Evolutionary conservation across 2,797 vertebrate species (phyloP).

Genomic region (Pseudochromis fuscus): DNA sequence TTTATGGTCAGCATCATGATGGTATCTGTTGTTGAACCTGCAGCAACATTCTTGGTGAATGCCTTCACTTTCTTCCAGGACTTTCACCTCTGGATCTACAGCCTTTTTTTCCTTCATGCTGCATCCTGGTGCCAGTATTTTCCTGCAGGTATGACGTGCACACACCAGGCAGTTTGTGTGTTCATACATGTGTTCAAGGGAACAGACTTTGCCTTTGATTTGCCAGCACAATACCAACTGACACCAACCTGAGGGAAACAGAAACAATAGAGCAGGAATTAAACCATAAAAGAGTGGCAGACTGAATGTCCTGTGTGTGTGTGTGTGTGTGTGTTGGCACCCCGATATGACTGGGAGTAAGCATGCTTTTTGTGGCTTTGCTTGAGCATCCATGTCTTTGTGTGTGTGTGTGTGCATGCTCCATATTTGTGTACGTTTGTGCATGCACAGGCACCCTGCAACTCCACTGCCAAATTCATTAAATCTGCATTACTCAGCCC

Average conservation of each 20-base stretch:
- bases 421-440: slow-evolving; percentile 22
- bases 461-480: slow-evolving; percentile 72
- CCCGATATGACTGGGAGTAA: slow-evolving; percentile 35
- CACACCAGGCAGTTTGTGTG: no score
- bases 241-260: slow-evolving; percentile 11
- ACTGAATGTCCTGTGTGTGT: slow-evolving; percentile 30
- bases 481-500: slow-evolving; percentile 73
- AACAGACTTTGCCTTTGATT: slow-evolving; percentile 10
- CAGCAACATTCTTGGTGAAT: no score
- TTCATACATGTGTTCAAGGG: slow-evolving; percentile 18
- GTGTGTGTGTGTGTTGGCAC: slow-evolving; percentile 31
- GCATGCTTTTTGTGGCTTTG: slow-evolving; percentile 29
- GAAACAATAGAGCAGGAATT: slow-evolving; percentile 22
- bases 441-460: slow-evolving; percentile 27
- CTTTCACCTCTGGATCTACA: no score
- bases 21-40: no score
- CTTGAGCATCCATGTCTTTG: slow-evolving; percentile 9
- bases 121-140: no score
- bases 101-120: no score
- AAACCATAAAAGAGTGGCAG: slow-evolving; percentile 33
- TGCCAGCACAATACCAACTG: slow-evolving; percentile 4
- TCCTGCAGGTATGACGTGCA: no score
- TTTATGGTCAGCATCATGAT: no score
- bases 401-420: slow-evolving; percentile 5
- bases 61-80: no score